Percentiles rank a stretch among this genome's conserved stretches.
phyloP scores from a whole-genome alignment of 2,888 invertebrate species.

The Prenolepis imparis region DNA sequence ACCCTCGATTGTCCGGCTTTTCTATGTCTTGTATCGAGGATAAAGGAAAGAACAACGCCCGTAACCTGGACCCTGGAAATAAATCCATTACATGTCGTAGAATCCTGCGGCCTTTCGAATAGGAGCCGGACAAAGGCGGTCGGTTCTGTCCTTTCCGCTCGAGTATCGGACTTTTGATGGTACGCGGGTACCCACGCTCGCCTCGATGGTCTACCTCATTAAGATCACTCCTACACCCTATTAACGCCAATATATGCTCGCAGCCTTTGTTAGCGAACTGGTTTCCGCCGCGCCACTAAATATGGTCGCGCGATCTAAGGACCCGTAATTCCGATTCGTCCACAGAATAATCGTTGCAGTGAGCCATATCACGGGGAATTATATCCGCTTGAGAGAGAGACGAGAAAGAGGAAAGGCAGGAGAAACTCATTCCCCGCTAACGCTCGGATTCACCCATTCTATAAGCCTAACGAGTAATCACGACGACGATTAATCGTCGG shows the following conservation, averaged over 20 bases:
- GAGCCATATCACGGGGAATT: conserved; percentile 20
- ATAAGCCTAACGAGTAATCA: conserved; percentile 6
- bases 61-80: conserved; percentile 38
- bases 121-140: conserved; percentile 28
- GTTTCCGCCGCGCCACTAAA: conserved; percentile 38
- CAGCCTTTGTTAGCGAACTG: conserved; percentile 44
- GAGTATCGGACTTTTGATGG: conserved; percentile 50
- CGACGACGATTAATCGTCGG: not conserved
- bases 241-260: conserved; percentile 51
- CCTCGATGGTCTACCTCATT: conserved; percentile 55
- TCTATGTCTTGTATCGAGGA: conserved; percentile 31
- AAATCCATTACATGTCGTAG: conserved; percentile 43
- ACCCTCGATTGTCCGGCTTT: conserved; percentile 12
- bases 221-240: conserved; percentile 46
- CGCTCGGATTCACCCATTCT: conserved; percentile 9
- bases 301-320: conserved; percentile 22
- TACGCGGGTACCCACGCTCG: conserved; percentile 26
- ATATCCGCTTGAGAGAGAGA: not conserved
- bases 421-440: not conserved
- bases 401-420: not conserved
- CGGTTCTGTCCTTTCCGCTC: conserved; percentile 43
- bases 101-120: conserved; percentile 31
- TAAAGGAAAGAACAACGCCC: conserved; percentile 46
- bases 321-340: conserved; percentile 51
- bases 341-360: conserved; percentile 41